Base-by-base conservation (phyloP, 1,140 invertebrate species). In the Leptestheria dahalacensis region DNA sequence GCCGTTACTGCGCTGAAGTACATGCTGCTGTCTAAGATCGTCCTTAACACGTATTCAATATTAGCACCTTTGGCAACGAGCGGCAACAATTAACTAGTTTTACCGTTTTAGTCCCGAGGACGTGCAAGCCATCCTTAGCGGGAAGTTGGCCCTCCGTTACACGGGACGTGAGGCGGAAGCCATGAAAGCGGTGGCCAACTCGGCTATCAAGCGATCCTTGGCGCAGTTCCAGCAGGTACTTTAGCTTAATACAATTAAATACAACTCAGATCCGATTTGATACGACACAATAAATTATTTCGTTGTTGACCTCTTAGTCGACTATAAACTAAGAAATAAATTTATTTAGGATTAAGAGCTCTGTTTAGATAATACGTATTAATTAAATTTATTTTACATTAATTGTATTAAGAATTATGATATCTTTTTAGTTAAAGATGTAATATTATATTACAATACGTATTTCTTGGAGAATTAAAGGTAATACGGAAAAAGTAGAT, bases 11-110 rank as follows among this genome's bases (percentile, higher is more conserved):
- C 92, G 21, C 75, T 99, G 1, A 99, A 99, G 71, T 99, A 99
- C 72, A 99, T 99, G 96, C 79, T 99, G 60, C 71, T 99, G 51
- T 96, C 91, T 51, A 99, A 99, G 78, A 97, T 99, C 62, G 97
- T 97, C 92, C 74, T 98, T 15, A 92, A 91, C 65, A 82, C 80
- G 77, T 79, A 71, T n/a, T n/a, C n/a, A n/a, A n/a, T n/a, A n/a
- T n/a, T n/a, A n/a, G n/a, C n/a, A n/a, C n/a, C n/a, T n/a, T n/a
- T n/a, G n/a, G n/a, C n/a, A n/a, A n/a, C 73, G 75, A 68, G 3
- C 25, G 26, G 10, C 11, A 18, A 2, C 10, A 48, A 24, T 21
- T 21, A 15, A 24, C 12, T 1, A 55, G 26, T 23, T 47, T 46
- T 24, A 20, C n/a, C 15, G 1, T 0, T 29, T 53, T 65, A 77